Conservation (phyloP, 2,888 invertebrate genomes). For the Cyclophora albipunctata region DNA sequence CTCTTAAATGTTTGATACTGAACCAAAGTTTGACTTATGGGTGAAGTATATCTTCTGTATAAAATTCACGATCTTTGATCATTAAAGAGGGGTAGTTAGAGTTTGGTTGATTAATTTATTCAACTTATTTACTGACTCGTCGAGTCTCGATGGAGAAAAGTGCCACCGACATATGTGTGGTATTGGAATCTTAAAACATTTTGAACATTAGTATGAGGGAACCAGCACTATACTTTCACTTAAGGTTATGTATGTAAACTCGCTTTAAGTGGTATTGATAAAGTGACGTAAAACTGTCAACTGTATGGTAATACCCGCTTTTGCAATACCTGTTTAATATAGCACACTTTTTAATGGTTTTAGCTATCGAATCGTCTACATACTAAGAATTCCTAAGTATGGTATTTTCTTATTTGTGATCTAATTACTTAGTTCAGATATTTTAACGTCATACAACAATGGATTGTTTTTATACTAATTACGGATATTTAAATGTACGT, state of each 20-base stretch:
- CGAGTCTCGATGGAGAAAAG: constrained; percentile 64
- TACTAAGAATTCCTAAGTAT: no score
- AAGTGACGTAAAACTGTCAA: constrained; percentile 55
- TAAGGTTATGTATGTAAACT: constrained; percentile 70
- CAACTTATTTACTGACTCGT: constrained; percentile 59
- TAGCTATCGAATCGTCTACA: no score
- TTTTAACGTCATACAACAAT: no score
- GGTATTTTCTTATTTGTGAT: no score
- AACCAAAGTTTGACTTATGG: no score
- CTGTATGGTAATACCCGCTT: constrained; percentile 23
- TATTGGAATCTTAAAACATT: constrained; percentile 67
- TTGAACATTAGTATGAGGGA: constrained; percentile 67
- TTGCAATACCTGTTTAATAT: constrained; percentile 7
- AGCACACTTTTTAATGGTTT: no score
- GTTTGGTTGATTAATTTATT: constrained; percentile 64
- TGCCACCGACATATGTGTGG: constrained; percentile 50
- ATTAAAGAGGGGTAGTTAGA: constrained; percentile 49
- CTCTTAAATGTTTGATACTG: no score
- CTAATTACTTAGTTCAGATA: no score
- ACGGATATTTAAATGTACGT: no score
- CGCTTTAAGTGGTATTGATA: constrained; percentile 59
- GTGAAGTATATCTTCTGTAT: no score
- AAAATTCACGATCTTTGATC: constrained; percentile 40
- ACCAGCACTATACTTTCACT: constrained; percentile 67
- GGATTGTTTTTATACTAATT: no score